Base-by-base conservation (phyloP, 2,888 invertebrate species). In the Drosophila quasianomalipes region DNA sequence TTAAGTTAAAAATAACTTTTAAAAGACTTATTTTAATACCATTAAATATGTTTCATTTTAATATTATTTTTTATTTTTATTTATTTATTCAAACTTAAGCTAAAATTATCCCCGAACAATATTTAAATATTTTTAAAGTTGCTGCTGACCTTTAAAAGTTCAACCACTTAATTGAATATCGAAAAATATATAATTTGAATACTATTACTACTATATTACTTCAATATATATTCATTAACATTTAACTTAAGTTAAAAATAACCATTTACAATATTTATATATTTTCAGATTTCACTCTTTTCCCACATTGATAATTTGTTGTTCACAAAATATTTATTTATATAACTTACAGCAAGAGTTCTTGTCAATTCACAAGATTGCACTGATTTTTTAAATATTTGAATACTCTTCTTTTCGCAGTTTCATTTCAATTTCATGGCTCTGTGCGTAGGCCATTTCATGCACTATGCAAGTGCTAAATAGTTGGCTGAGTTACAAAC, bases 341-440 rank as follows among this genome's bases (percentile, higher is more conserved):
- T 12, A 10, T 51, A 19, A 19, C 28, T 28, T 51, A 28, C 22
- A 9, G 4, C 2, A 9, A 69, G 54, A n/a, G 54, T 54, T 33
- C 31, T 71, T 35, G 9, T 2, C 3, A 3, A 41, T 52, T 44
- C n/a, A 14, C 0, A 19, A 35, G 33, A n/a, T 12, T n/a, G 37
- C 0, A 14, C 14, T 57, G 31, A n/a, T 19, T 37, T 55, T 51
- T 44, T 61, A 3, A 6, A 28, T 41, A 33, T 62, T 71, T 76
- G 53, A 61, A 64, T 68, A 65, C 60, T 33, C 47, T 64, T 28
- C 49, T 61, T 70, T 52, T 64, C 47, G 52, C 74, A 57, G 70
- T 73, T 70, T 67, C 88, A 81, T 91, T 91, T 90, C 88, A 91
- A 92, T 92, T 92, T 92, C 91, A 92, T 91, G 92, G 89, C 83